Conservation (phyloP, 2,797 vertebrate genomes). For the Agapornis canus region DNA sequence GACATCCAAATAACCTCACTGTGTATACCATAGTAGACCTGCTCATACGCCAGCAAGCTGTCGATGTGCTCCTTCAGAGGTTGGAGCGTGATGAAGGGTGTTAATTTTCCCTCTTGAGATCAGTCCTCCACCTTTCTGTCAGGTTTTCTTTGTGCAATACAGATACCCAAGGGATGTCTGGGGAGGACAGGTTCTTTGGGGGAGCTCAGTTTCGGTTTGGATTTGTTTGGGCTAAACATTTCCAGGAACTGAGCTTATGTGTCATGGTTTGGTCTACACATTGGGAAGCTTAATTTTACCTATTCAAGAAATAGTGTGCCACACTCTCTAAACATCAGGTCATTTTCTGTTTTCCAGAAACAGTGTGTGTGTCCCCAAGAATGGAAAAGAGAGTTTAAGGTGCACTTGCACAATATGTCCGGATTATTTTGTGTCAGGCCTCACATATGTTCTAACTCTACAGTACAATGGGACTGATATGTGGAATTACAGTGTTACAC, state of each 20-base stretch:
- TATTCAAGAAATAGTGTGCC: background rate
- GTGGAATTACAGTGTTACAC: background rate
- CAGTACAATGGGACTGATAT: background rate
- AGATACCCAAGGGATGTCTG: background rate
- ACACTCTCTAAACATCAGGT: background rate
- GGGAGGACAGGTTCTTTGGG: background rate
- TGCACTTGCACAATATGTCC: conserved; percentile 28
- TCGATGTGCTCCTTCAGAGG: background rate
- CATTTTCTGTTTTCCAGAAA: conserved; percentile 47
- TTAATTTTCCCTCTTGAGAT: background rate
- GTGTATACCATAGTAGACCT: background rate
- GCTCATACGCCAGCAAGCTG: background rate
- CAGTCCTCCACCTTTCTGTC: background rate
- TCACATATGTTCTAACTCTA: background rate
- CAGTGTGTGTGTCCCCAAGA: background rate
- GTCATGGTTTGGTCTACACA: background rate
- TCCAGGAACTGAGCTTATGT: background rate
- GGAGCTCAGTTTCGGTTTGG: background rate
- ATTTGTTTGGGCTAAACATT: background rate
- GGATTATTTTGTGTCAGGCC: background rate
- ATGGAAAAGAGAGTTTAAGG: background rate
- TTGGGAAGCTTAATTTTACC: background rate
- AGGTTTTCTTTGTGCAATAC: background rate
- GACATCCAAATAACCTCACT: background rate
- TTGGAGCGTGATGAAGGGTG: background rate